phyloP scores from a whole-genome alignment of 2,888 invertebrate species.

The Parnassius smintheus region DNA sequence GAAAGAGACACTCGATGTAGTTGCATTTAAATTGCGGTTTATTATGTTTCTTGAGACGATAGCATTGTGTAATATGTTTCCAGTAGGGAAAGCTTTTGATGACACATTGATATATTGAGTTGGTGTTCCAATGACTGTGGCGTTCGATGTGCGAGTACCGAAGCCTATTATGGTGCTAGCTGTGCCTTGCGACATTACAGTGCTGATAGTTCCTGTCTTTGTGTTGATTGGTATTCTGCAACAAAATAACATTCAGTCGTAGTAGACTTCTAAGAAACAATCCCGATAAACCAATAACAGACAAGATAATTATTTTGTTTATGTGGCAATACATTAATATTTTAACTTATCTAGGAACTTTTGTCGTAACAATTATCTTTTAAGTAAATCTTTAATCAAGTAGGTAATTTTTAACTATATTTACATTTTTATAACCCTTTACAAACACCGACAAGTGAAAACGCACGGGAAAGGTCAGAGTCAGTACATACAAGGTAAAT shows the following conservation, averaged over 20 bases:
- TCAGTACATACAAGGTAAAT: too few relatives aligned
- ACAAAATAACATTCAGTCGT: conserved; percentile 22
- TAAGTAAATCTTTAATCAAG: too few relatives aligned
- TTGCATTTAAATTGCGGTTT: conserved; percentile 52
- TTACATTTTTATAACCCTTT: too few relatives aligned
- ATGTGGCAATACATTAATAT: too few relatives aligned
- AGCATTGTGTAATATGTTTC: conserved; percentile 76
- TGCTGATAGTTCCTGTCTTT: conserved; percentile 70
- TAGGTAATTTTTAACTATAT: too few relatives aligned
- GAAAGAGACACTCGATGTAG: conserved; percentile 62
- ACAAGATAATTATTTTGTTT: too few relatives aligned
- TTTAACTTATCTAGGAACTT: too few relatives aligned
- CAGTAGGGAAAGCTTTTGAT: conserved; percentile 74
- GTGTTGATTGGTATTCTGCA: conserved; percentile 70
- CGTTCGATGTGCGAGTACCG: conserved; percentile 64
- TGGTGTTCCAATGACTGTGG: conserved; percentile 65
- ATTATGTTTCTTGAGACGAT: conserved; percentile 74
- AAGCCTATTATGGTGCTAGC: conserved; percentile 73
- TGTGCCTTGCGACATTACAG: conserved; percentile 76
- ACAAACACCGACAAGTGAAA: too few relatives aligned
- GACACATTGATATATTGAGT: conserved; percentile 72
- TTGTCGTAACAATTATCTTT: too few relatives aligned
- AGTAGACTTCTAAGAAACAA: neutral
- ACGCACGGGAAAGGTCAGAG: too few relatives aligned
- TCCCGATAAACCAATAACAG: too few relatives aligned